Evolutionary conservation across 2,113 vertebrate genomes (phyloP).

Genomic region (Xyrauchen texanus): DNA sequence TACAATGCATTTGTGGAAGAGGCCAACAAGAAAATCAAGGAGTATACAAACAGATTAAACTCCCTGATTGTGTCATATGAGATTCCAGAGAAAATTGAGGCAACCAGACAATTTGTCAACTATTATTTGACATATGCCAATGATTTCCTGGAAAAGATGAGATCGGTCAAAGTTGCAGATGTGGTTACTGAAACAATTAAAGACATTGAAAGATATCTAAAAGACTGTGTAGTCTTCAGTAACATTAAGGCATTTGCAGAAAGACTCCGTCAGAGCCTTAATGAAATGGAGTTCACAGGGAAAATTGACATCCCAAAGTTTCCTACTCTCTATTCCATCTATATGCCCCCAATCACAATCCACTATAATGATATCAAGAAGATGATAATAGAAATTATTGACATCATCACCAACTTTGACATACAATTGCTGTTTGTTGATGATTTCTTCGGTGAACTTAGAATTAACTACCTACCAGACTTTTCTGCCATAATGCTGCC

Average conservation of each 20-base stretch:
- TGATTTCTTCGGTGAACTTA: conserved; percentile 76
- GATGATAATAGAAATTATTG: conserved; percentile 76
- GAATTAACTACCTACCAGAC: conserved; percentile 66
- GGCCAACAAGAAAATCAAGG: conserved; percentile 72
- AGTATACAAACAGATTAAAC: conserved; percentile 72
- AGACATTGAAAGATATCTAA: conserved; percentile 73
- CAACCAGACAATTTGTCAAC: conserved; percentile 71
- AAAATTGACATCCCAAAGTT: conserved; percentile 82
- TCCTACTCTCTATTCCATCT: conserved; percentile 67
- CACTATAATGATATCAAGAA: conserved; percentile 81
- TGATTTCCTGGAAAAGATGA: conserved; percentile 67
- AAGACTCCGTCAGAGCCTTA: conserved; percentile 71
- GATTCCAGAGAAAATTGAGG: conserved; percentile 80
- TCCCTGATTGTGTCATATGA: conserved; percentile 75
- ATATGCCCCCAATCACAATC: conserved; percentile 76
- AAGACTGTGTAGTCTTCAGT: conserved; percentile 60
- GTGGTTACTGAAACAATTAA: conserved; percentile 52
- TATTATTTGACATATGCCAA: conserved; percentile 60
- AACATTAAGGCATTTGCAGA: conserved; percentile 72
- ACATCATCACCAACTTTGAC: conserved; percentile 72
- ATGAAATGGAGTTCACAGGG: conserved; percentile 71
- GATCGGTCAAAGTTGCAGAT: conserved; percentile 72
- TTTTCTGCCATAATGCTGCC: conserved; percentile 73
- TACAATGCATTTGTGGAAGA: conserved; percentile 82
- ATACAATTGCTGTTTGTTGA: conserved; percentile 67